Percentiles rank a stretch among this genome's conserved stretches.
These are phyloP conservation scores for Stomatorhinus walkeri DNA, from an alignment of 2,797 vertebrate species.

Conservation along the genomic window DNA sequence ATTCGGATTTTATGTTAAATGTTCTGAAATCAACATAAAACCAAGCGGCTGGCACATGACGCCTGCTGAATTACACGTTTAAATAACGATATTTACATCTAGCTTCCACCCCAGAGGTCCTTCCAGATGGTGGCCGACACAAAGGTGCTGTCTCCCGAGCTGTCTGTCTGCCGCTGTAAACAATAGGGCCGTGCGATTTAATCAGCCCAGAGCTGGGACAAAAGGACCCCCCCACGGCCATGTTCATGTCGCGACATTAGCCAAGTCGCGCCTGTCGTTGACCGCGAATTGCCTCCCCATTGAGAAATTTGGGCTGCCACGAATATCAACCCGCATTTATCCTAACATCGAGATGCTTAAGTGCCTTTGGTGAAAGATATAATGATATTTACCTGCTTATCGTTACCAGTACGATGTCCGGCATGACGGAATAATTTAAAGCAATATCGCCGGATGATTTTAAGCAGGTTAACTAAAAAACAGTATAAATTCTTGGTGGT, in stretches of 20 bases:
- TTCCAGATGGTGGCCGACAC: background rate
- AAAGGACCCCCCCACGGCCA: slow-evolving; percentile 11
- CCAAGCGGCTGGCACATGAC: background rate
- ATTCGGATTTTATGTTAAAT: background rate
- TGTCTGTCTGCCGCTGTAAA: slow-evolving; percentile 18
- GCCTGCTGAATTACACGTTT: background rate
- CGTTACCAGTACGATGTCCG: background rate
- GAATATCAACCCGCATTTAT: background rate
- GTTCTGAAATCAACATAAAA: background rate
- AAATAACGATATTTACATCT: background rate
- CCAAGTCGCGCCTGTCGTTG: background rate
- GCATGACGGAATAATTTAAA: background rate
- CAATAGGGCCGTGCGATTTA: slow-evolving; percentile 20
- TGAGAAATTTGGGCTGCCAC: background rate
- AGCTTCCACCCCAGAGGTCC: background rate
- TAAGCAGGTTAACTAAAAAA: background rate
- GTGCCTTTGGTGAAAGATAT: background rate
- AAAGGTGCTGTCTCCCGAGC: background rate
- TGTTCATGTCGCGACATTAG: background rate
- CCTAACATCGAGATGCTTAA: background rate
- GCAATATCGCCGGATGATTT: background rate
- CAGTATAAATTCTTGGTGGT: background rate
- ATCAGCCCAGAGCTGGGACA: slow-evolving; percentile 9
- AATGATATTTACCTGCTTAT: background rate
- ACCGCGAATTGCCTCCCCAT: background rate